These are phyloP conservation scores for Aradophagus sp. DNA, from an alignment of 1,140 invertebrate genomes.

Conservation along the genomic window DNA sequence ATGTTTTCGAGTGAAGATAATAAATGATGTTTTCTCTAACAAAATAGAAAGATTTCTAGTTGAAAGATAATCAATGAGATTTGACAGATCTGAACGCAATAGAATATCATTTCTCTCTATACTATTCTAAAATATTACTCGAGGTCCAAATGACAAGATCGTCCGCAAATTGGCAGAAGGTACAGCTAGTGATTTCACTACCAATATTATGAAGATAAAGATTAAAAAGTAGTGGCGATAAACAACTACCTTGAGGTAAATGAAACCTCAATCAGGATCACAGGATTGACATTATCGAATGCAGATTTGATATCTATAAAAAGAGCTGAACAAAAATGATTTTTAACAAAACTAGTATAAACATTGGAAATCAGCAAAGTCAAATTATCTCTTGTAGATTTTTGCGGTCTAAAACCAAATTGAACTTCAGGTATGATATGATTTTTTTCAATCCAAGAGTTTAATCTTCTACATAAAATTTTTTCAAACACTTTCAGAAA, in stretches of 20 bases:
- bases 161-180: conserved; percentile 19
- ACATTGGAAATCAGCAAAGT: conserved; percentile 2
- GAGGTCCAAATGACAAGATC: background rate
- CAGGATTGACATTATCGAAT: conserved; percentile 9
- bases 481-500: too few relatives aligned
- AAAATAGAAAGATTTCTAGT: too few relatives aligned
- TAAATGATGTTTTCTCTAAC: too few relatives aligned
- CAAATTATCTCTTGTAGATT: conserved; percentile 12
- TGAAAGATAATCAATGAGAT: too few relatives aligned
- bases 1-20: background rate
- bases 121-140: too few relatives aligned
- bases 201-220: conserved; percentile 4
- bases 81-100: too few relatives aligned
- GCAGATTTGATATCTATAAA: conserved; percentile 24
- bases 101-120: too few relatives aligned
- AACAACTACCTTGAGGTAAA: conserved; percentile 9
- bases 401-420: conserved; percentile 9
- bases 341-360: conserved; percentile 1
- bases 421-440: background rate
- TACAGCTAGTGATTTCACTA: background rate
- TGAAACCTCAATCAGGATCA: background rate
- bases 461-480: too few relatives aligned
- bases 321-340: conserved; percentile 2
- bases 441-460: too few relatives aligned
- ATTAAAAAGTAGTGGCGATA: conserved; percentile 11